Evolutionary conservation across 1,140 invertebrate genomes (phyloP).

Genomic region (Agrypnia vestita): DNA sequence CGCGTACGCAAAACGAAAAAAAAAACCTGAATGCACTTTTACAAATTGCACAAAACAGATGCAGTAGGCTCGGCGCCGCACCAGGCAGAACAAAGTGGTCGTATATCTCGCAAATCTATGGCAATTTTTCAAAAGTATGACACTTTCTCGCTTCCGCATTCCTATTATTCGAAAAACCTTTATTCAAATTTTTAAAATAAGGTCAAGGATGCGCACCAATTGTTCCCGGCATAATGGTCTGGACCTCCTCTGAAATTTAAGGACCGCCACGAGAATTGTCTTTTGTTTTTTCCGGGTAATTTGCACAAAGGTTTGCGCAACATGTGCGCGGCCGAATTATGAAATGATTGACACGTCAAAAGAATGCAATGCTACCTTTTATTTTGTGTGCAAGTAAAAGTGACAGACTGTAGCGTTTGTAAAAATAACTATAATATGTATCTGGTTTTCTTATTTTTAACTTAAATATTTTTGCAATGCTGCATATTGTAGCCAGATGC

Average conservation of each 20-base stretch:
- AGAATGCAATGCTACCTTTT: too few species aligned
- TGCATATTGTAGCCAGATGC: too few species aligned
- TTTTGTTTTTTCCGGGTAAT: background rate
- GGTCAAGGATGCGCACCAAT: constrained; percentile 22
- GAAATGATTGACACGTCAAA: constrained; percentile 23
- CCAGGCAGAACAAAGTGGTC: constrained; percentile 1
- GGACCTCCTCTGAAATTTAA: constrained; percentile 6
- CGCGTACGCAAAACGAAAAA: background rate
- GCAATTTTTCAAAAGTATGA: constrained; percentile 24
- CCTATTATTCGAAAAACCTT: constrained; percentile 5
- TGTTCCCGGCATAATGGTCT: background rate
- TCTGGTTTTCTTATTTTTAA: too few species aligned
- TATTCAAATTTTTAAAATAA: constrained; percentile 13
- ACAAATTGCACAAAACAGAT: constrained; percentile 14
- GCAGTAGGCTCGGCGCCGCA: background rate
- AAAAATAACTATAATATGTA: too few species aligned
- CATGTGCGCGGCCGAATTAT: background rate
- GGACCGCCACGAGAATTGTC: background rate
- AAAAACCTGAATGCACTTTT: background rate
- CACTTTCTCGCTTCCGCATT: constrained; percentile 10
- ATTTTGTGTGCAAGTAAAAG: too few species aligned
- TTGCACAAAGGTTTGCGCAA: constrained; percentile 15
- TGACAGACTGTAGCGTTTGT: too few species aligned
- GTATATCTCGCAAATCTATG: constrained; percentile 15
- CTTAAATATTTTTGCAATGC: too few species aligned